A percentile compares a stretch with the other conserved stretches of the same genome.
Conservation (phyloP, 2,888 invertebrate genomes). For the Cancer borealis region DNA sequence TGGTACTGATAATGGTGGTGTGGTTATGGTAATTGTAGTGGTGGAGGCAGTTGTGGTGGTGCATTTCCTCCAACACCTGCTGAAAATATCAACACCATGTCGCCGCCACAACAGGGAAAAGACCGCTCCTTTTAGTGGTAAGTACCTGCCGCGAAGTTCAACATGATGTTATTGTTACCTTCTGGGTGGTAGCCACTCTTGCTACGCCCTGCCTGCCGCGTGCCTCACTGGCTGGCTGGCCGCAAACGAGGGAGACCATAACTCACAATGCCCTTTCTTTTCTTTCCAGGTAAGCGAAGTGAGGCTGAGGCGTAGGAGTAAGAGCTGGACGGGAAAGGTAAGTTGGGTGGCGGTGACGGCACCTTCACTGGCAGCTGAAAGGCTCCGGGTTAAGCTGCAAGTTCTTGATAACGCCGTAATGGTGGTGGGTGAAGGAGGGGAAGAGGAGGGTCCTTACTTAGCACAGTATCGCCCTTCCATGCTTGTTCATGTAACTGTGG, state of each 20-base stretch:
- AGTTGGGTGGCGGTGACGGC: neutral
- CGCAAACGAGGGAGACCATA: neutral
- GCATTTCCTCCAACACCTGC: constrained; percentile 24
- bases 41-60: neutral
- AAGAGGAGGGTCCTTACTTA: neutral
- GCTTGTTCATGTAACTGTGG: neutral
- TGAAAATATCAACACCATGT: constrained; percentile 9
- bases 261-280: constrained; percentile 1
- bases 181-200: neutral
- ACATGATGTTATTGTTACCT: constrained; percentile 1
- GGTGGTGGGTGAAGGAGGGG: neutral
- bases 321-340: neutral
- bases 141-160: neutral
- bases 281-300: neutral
- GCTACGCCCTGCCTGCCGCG: neutral
- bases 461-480: neutral
- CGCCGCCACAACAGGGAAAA: neutral
- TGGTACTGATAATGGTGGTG: constrained; percentile 29
- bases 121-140: constrained; percentile 2
- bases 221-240: neutral
- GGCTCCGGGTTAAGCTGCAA: neutral
- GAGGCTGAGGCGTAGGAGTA: neutral
- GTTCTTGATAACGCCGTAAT: neutral
- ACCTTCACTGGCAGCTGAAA: neutral
- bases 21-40: constrained; percentile 9